Conservation (phyloP, 2,113 vertebrate species). For the Chloropsis cyanopogon region DNA sequence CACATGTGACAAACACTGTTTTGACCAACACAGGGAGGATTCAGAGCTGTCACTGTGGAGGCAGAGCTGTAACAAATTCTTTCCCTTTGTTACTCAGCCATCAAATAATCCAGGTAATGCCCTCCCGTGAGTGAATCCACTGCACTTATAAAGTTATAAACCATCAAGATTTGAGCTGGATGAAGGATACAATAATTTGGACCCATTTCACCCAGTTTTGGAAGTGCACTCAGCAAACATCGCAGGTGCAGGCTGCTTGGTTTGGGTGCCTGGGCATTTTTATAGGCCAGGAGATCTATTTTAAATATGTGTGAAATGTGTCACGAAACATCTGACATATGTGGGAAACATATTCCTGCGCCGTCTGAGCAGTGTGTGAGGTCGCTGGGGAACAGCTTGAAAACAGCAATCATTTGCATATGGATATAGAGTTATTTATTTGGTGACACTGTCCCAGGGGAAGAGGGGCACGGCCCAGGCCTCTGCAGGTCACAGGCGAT, state of each 20-base stretch:
- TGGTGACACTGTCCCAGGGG: not conserved
- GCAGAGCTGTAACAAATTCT: not conserved
- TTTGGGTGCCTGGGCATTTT: not conserved
- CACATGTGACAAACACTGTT: not conserved
- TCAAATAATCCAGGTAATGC: not conserved
- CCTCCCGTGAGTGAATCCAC: not conserved
- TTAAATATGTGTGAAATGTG: conserved; percentile 35
- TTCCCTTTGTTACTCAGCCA: not conserved
- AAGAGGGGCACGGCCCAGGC: not conserved
- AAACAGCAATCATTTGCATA: conserved; percentile 44
- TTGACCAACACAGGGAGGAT: not conserved
- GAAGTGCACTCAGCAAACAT: not conserved
- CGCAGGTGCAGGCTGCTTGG: not conserved
- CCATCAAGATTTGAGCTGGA: not conserved
- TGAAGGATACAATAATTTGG: not conserved
- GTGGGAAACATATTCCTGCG: conserved; percentile 32
- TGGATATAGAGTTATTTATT: not conserved
- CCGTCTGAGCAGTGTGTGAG: conserved; percentile 14
- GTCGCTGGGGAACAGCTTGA: conserved; percentile 37
- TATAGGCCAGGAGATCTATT: not conserved
- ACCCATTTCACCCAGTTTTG: not conserved
- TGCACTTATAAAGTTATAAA: not conserved
- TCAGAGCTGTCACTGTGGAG: not conserved
- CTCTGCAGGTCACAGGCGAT: not conserved
- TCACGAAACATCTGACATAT: conserved; percentile 36